Evolutionary conservation across 2,888 invertebrate species (phyloP).

Genomic region (Tenthredo distinguenda): DNA sequence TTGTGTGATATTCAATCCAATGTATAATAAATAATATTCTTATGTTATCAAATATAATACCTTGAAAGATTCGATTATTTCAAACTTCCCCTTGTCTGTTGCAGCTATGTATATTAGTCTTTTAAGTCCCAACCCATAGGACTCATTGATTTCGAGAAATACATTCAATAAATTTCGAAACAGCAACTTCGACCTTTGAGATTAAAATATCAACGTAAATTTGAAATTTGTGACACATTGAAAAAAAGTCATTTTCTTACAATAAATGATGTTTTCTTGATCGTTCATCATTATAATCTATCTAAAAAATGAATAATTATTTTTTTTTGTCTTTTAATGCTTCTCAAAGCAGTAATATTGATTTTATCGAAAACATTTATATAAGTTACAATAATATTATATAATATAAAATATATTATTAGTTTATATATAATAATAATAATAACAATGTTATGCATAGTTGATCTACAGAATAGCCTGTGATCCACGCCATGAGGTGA

Average conservation of each 20-base stretch:
- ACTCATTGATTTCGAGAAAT: neutral
- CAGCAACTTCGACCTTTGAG: neutral
- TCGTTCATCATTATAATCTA: neutral
- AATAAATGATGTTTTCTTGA: neutral
- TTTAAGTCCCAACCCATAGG: neutral
- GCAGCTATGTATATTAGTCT: neutral
- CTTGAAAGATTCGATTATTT: neutral
- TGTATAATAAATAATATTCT: constrained; percentile 32
- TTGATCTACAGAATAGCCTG: constrained; percentile 77
- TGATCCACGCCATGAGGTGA: constrained; percentile 81
- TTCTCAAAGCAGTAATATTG: constrained; percentile 43
- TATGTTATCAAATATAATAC: neutral
- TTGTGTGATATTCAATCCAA: constrained; percentile 3
- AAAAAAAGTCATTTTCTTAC: neutral
- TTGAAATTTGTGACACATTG: neutral
- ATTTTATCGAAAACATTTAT: constrained; percentile 72
- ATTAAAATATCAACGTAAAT: neutral
- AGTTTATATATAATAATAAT: constrained; percentile 66
- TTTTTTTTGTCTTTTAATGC: neutral
- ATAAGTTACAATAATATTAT: constrained; percentile 74
- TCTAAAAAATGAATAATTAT: neutral
- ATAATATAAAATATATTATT: constrained; percentile 72
- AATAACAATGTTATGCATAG: constrained; percentile 69
- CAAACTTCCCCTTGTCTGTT: neutral
- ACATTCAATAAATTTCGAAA: neutral